phyloP scores from a whole-genome alignment of 2,888 invertebrate species.

The Drosophila villosipedis region DNA sequence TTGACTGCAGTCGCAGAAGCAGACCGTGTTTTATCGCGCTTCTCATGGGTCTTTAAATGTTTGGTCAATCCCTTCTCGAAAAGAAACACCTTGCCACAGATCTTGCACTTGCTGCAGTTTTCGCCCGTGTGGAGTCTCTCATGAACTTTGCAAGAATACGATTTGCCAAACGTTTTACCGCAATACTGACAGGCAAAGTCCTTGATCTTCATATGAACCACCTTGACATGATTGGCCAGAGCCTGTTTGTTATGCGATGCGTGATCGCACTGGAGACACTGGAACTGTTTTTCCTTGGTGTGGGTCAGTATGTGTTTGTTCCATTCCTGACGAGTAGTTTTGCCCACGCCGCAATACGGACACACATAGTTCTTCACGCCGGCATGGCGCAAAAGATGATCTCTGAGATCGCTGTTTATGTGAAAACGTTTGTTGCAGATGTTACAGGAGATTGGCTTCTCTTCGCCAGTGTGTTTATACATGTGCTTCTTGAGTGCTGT shows the following conservation, averaged over 20 bases:
- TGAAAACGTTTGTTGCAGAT: slow-evolving; percentile 82
- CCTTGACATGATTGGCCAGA: slow-evolving; percentile 79
- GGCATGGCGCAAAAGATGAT: slow-evolving; percentile 83
- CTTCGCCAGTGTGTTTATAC: slow-evolving; percentile 83
- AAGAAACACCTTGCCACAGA: slow-evolving; percentile 80
- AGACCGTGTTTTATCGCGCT: slow-evolving; percentile 60
- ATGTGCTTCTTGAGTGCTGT: slow-evolving; percentile 83
- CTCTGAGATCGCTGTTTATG: slow-evolving; percentile 82
- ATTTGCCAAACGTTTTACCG: slow-evolving; percentile 81
- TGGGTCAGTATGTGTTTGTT: slow-evolving; percentile 83
- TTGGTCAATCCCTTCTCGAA: slow-evolving; percentile 80
- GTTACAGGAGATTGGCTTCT: slow-evolving; percentile 80
- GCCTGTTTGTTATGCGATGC: slow-evolving; percentile 82
- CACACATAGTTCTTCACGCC: slow-evolving; percentile 84
- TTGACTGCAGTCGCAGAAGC: slow-evolving; percentile 36
- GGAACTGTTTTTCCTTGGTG: slow-evolving; percentile 82
- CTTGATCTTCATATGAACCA: slow-evolving; percentile 82
- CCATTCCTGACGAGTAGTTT: slow-evolving; percentile 83
- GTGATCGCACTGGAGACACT: slow-evolving; percentile 79
- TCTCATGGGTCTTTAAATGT: slow-evolving; percentile 81
- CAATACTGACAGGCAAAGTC: slow-evolving; percentile 82
- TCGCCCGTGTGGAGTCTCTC: slow-evolving; percentile 82
- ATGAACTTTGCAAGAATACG: slow-evolving; percentile 80
- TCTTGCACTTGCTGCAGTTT: slow-evolving; percentile 80
- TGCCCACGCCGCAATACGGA: slow-evolving; percentile 83